Percentiles rank a stretch among this genome's conserved stretches.
Evolutionary conservation across 1,140 invertebrate genomes (phyloP).

Genomic region (Bombus pascuorum): DNA sequence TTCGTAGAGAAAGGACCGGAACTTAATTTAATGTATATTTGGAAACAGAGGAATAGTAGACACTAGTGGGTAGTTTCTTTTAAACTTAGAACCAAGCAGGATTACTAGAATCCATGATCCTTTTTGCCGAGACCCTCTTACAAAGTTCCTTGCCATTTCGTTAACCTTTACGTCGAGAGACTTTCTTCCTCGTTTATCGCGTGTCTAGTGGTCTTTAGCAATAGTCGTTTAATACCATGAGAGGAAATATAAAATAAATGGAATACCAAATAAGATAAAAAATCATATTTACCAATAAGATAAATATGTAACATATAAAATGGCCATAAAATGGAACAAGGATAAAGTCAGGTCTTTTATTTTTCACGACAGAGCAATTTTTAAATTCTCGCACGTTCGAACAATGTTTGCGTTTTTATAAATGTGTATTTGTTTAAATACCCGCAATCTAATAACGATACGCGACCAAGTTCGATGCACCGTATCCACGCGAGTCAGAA

Average conservation of each 20-base stretch:
- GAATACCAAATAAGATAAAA: neutral
- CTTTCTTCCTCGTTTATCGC: neutral
- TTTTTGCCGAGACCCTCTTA: neutral
- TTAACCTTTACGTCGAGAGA: neutral
- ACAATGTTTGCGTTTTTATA: neutral
- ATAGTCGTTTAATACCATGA: neutral
- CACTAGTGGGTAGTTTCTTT: neutral
- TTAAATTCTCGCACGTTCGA: too few relatives aligned
- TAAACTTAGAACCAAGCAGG: neutral
- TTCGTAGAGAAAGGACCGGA: neutral
- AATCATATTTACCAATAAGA: neutral
- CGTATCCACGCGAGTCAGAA: neutral
- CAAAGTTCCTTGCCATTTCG: slow-evolving; percentile 11
- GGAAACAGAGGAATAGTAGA: neutral
- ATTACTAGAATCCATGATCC: slow-evolving; percentile 4
- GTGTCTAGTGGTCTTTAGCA: neutral
- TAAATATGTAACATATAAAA: neutral
- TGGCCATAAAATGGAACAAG: too few relatives aligned
- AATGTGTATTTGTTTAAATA: neutral
- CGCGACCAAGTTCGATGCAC: neutral
- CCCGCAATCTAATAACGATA: neutral
- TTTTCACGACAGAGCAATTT: too few relatives aligned
- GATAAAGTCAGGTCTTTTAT: too few relatives aligned
- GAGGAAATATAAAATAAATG: neutral
- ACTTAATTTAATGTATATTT: neutral